phyloP scores from a whole-genome alignment of 2,888 invertebrate genomes.

The Leucophenga montana region DNA sequence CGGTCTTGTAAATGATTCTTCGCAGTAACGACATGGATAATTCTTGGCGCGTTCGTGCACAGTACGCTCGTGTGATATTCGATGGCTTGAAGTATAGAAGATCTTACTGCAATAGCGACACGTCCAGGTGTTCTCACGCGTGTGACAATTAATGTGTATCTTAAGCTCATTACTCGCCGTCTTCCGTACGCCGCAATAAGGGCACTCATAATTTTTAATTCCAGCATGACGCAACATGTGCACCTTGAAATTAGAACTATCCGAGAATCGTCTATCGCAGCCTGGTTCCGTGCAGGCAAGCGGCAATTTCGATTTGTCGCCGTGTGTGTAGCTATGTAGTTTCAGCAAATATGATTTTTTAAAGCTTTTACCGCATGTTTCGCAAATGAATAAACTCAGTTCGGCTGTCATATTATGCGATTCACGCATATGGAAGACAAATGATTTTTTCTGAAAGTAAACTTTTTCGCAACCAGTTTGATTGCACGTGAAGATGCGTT shows the following conservation, averaged over 20 bases:
- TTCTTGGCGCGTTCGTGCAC: slow-evolving; percentile 64
- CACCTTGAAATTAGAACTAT: slow-evolving; percentile 62
- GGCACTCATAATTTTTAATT: slow-evolving; percentile 66
- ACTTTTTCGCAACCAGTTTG: too few species aligned
- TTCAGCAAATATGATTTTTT: slow-evolving; percentile 55
- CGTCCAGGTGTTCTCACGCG: slow-evolving; percentile 63
- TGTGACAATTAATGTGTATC: slow-evolving; percentile 68
- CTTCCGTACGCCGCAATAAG: slow-evolving; percentile 65
- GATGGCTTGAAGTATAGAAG: slow-evolving; percentile 65
- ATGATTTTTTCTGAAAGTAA: slow-evolving; percentile 61
- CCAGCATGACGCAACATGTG: slow-evolving; percentile 69
- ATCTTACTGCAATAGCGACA: slow-evolving; percentile 63
- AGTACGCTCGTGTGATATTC: slow-evolving; percentile 61
- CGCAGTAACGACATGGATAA: slow-evolving; percentile 65
- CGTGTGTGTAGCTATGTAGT: slow-evolving; percentile 63
- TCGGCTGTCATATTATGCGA: slow-evolving; percentile 48
- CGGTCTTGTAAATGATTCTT: slow-evolving; percentile 63
- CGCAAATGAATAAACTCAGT: slow-evolving; percentile 49
- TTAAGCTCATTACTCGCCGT: slow-evolving; percentile 67
- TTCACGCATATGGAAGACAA: slow-evolving; percentile 57
- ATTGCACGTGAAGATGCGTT: not conserved
- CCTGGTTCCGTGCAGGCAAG: slow-evolving; percentile 53
- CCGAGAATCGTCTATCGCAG: slow-evolving; percentile 59
- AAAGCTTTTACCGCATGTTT: slow-evolving; percentile 65
- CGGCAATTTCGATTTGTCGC: slow-evolving; percentile 60